Evolutionary conservation across 2,888 invertebrate species (phyloP), one percentile per base, ranked within the genome.

Genomic region (Drosophila mulleri): DNA sequence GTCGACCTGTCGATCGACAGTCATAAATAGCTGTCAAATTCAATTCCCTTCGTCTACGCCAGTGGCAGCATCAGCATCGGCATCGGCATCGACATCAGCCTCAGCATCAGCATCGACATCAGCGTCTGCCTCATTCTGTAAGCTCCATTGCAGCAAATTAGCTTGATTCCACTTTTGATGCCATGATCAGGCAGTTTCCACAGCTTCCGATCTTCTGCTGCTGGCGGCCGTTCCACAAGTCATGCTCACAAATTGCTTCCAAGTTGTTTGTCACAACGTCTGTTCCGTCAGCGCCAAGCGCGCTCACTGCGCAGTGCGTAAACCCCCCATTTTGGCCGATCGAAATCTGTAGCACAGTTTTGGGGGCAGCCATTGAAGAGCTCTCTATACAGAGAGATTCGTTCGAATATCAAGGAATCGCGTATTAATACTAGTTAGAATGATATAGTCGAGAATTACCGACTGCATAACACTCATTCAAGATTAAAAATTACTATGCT

Each of bases 71-170:
- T 18, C 48, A 8, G 3, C 53, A 1, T 26, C 26, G 7, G 8
- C 35, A 3, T 52, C 52, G 5, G 5, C 32, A 44, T 44, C 44
- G 7, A 48, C 68, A 32, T 32, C n/a, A n/a, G n/a, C n/a, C n/a
- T n/a, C 62, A 18, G 9, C 48, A 12, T 32, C 50, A 0, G 7
- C 52, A 2, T 50, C 32, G 8, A 0, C 23, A 9, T 48, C 48
- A 18, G 11, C 32, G 18, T 18, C 18, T 32, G 23, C 41, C 18
- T 42, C 54, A 69, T 74, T 67, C 63, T 67, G 68, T 87, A 85
- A 88, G 84, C 85, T 85, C 72, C 78, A 77, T 83, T 80, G 88
- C 85, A 77, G 74, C 84, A 85, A 85, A 85, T 85, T 88, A 81
- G 84, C 83, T 86, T 81, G 71, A 73, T 80, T 86, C 47, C 78